phyloP scores from a whole-genome alignment of 2,888 invertebrate genomes.

The Ashinkailepas kermadecensis region DNA sequence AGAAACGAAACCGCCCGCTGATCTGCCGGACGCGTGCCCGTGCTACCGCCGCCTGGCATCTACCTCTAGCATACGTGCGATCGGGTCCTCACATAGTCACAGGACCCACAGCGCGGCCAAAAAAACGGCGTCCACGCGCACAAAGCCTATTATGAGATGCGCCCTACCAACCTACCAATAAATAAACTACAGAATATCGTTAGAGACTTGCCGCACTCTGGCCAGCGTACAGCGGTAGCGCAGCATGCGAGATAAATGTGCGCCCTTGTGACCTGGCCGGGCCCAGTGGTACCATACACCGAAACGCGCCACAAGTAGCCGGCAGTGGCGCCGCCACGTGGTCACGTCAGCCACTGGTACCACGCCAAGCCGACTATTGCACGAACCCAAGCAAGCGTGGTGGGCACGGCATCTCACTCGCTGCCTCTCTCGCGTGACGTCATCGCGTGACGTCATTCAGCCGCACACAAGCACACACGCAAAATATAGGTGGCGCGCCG shows the following conservation, averaged over 20 bases:
- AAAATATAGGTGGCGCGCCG: background rate
- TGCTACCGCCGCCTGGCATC: no score
- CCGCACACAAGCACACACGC: background rate
- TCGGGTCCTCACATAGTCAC: no score
- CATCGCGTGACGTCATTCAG: background rate
- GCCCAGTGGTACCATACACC: no score
- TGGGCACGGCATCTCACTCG: background rate
- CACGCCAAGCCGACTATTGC: background rate
- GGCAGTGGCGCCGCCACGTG: constrained; percentile 18
- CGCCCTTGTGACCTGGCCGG: background rate
- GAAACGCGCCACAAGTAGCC: background rate
- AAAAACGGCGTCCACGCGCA: no score
- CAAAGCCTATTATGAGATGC: no score
- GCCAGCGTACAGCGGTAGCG: background rate
- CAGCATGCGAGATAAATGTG: background rate
- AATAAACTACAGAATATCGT: background rate
- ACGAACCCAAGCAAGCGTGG: background rate
- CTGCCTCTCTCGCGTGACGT: background rate
- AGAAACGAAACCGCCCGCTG: background rate
- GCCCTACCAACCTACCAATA: background rate
- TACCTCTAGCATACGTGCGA: background rate
- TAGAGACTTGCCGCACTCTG: background rate
- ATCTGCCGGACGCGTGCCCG: no score
- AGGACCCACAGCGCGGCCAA: no score
- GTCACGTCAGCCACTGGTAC: background rate